A percentile compares a stretch with the other conserved stretches of the same genome.
Evolutionary conservation across 2,113 vertebrate genomes (phyloP).

Genomic region (Guaruba guarouba): DNA sequence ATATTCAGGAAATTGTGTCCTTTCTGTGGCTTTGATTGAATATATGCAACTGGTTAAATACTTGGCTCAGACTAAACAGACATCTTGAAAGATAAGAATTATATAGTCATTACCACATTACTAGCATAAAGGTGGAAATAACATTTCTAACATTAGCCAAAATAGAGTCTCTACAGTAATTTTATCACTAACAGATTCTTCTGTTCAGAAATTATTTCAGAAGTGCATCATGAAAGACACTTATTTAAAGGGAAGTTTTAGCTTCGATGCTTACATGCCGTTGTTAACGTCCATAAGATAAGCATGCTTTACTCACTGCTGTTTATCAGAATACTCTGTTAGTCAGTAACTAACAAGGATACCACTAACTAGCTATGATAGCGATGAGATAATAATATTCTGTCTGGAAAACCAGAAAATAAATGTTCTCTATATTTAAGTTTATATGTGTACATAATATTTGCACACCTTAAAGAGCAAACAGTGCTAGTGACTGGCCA

Average conservation of each 20-base stretch:
- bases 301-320: background rate
- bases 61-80: background rate
- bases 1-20: conserved; percentile 78
- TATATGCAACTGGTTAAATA: background rate
- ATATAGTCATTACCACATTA: background rate
- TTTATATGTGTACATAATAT: background rate
- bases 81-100: conserved; percentile 15
- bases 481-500: background rate
- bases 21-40: conserved; percentile 68
- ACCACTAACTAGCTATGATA: background rate
- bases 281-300: background rate
- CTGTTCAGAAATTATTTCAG: background rate
- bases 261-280: background rate
- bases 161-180: background rate
- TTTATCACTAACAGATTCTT: background rate
- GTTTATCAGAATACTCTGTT: background rate
- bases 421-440: background rate
- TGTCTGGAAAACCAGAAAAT: background rate
- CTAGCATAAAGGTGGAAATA: background rate
- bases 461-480: background rate
- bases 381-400: background rate
- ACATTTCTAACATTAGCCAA: background rate
- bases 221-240: background rate
- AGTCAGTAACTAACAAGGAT: background rate
- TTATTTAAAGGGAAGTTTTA: conserved; percentile 1